Evolutionary conservation across 2,888 invertebrate species (phyloP), one percentile per base, ranked within the genome.

Genomic region (Drosophila neotestacea): DNA sequence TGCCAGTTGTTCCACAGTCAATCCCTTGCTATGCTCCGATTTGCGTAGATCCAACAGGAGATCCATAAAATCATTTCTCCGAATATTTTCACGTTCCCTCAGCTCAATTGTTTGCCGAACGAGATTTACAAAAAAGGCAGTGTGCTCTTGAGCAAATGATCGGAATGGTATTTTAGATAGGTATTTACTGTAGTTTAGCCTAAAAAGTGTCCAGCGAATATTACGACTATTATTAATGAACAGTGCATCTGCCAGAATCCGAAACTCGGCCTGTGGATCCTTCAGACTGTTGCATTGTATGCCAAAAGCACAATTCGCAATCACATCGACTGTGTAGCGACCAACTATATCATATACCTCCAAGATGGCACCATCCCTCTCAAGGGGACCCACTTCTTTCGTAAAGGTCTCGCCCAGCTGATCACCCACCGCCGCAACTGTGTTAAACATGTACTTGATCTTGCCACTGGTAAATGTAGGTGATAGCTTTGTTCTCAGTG

Each of bases 401-500:
- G 52, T n/a, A 4, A 88, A 75, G 4, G 80, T 69, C 4, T 36
- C 6, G 0, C 79, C 59, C 22, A 90, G 63, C 32, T 88, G 73
- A 4, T 77, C 59, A 0, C 91, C 89, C 36, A 93, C 92, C 0
- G 78, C 72, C 0, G 85, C 66, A 9, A 93, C 75, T 0, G 91
- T 90, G 6, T 85, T 83, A 60, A 93, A 93, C 93, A 94, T 93
- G 9, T 85, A 89, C 69, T 93, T 94, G 87, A 94, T 93, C 81
- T 93, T 94, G 1, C 93, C 93, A 0, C 93, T 92, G 0, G 93
- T 93, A 64, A 94, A 94, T 0, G 93, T 93, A 1, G 94, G 93
- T 4, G 93, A 91, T 1, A 94, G 70, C 52, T 93, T 93, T 0
- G 87, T 72, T 30, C 94, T 79, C 54, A 94, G 71, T 3, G 83